Evolutionary conservation across 2,113 vertebrate genomes (phyloP).

Genomic region (Neolamprologus caudopunctatus): DNA sequence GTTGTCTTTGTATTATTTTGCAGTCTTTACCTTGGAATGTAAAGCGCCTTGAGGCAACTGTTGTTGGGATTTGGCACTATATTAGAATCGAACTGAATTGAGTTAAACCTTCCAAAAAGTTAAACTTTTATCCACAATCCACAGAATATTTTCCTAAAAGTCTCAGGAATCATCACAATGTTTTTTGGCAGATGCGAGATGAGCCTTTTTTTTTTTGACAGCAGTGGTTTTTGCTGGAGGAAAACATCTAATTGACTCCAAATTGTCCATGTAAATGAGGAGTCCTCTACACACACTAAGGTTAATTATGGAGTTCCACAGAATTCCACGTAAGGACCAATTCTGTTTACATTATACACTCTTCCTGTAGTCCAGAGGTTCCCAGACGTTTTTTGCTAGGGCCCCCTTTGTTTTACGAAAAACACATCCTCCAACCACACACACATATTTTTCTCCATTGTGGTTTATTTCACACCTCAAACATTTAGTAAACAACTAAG

Average conservation of each 20-base stretch:
- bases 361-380: background rate
- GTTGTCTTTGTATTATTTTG: background rate
- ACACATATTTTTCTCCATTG: rapidly evolving
- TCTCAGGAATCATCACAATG: background rate
- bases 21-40: background rate
- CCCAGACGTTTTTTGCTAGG: no score
- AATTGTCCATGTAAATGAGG: background rate
- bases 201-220: background rate
- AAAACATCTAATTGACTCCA: background rate
- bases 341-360: background rate
- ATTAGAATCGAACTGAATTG: background rate
- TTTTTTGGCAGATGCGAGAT: background rate
- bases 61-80: background rate
- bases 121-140: background rate
- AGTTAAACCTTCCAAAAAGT: background rate
- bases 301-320: background rate
- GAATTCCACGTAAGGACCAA: rapidly evolving
- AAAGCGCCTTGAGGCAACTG: background rate
- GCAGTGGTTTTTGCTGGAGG: background rate
- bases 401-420: no score
- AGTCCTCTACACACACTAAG: background rate
- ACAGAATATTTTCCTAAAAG: background rate
- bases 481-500: no score
- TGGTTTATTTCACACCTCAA: no score
- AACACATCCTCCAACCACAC: background rate